These are phyloP conservation scores for Hemiscyllium ocellatum DNA, from an alignment of 2,113 vertebrate genomes.

Conservation along the genomic window DNA sequence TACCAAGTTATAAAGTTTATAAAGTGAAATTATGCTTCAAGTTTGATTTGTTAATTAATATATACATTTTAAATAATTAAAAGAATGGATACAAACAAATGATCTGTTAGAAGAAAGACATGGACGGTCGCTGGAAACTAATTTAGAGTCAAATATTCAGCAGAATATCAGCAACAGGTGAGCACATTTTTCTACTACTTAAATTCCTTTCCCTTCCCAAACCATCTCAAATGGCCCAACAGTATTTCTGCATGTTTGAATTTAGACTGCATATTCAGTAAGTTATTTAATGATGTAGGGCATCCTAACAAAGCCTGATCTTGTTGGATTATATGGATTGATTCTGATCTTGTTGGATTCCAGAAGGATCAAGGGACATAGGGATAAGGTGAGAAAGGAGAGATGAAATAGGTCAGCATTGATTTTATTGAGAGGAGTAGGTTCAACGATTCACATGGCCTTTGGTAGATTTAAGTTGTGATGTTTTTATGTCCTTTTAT, in stretches of 20 bases:
- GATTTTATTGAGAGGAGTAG: background rate
- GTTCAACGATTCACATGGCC: background rate
- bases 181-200: background rate
- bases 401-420: background rate
- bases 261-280: background rate
- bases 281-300: background rate
- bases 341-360: no score
- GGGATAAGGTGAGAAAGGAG: background rate
- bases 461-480: background rate
- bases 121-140: background rate
- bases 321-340: background rate
- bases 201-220: background rate
- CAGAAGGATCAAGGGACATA: background rate
- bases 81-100: conserved; percentile 20
- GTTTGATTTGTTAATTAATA: conserved; percentile 23
- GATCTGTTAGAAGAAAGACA: conserved; percentile 2
- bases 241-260: background rate
- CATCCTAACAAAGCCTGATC: background rate
- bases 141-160: background rate
- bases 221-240: background rate
- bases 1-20: background rate
- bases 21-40: background rate
- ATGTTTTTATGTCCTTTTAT: background rate
- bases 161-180: conserved; percentile 30
- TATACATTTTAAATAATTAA: conserved; percentile 14